Percentiles rank a stretch among this genome's conserved stretches.
Conservation (phyloP, 1,140 invertebrate genomes). For the Drosophila fuyamai region DNA sequence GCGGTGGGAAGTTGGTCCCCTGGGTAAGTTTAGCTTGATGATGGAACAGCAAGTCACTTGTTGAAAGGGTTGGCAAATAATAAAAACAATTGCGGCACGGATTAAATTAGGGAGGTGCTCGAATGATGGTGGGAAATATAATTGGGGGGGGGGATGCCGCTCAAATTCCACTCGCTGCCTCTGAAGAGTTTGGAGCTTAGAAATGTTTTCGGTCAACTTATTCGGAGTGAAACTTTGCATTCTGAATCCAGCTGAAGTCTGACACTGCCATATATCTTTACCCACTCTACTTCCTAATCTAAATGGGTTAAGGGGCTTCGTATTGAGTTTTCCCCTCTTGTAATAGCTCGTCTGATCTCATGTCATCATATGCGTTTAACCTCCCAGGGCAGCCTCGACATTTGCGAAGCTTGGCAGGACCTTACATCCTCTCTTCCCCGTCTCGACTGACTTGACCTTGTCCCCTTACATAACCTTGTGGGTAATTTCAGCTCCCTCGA, state of each 20-base stretch:
- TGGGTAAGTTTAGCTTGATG: conserved; percentile 42
- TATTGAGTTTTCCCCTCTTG: conserved; percentile 10
- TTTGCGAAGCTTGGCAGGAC: conserved; percentile 19
- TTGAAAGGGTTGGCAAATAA: conserved; percentile 61
- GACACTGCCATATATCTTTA: conserved; percentile 4
- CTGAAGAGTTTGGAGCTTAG: background rate
- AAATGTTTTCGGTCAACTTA: background rate
- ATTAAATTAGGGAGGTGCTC: conserved; percentile 26
- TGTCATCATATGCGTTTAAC: conserved; percentile 37
- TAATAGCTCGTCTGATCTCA: conserved; percentile 21
- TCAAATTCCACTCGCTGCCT: no score
- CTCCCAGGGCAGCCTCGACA: conserved; percentile 5
- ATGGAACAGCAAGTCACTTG: conserved; percentile 67
- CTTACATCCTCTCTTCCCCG: background rate
- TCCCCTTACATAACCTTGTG: conserved; percentile 21
- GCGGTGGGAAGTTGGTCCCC: conserved; percentile 24
- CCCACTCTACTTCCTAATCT: background rate
- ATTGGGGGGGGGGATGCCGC: conserved; percentile 19
- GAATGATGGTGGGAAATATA: conserved; percentile 9
- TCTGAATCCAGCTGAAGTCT: background rate
- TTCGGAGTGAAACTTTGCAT: background rate
- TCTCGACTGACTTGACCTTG: conserved; percentile 23
- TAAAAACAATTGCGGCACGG: conserved; percentile 44
- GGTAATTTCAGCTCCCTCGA: conserved; percentile 1
- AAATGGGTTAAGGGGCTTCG: background rate